These are phyloP conservation scores for Cataglyphis rosenhaueri DNA, from an alignment of 2,888 invertebrate species.

Conservation along the genomic window DNA sequence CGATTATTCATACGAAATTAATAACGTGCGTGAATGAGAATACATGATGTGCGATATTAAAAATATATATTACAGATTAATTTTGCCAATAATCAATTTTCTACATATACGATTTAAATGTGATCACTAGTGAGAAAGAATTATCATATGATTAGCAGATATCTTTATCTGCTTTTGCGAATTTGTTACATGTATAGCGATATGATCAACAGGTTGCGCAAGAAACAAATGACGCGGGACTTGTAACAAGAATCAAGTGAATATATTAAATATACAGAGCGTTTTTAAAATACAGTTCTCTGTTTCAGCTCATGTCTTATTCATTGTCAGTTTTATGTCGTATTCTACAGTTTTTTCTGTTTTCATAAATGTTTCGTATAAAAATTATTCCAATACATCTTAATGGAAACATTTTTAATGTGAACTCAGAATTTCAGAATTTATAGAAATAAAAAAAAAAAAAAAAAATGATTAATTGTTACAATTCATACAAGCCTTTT, in stretches of 20 bases:
- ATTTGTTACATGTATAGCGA: constrained; percentile 1
- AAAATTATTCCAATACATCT: neutral
- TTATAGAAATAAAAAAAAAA: neutral
- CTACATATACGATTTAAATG: neutral
- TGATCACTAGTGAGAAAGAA: neutral
- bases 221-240: neutral
- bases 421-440: neutral
- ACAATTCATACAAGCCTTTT: constrained; percentile 86
- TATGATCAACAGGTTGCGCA: constrained; percentile 17
- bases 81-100: neutral
- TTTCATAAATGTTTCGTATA: neutral
- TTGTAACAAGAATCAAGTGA: neutral
- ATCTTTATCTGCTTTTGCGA: constrained; percentile 21
- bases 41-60: neutral
- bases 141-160: constrained; percentile 29
- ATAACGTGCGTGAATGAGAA: neutral
- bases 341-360: neutral
- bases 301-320: neutral
- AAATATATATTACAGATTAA: neutral
- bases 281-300: neutral
- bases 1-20: neutral
- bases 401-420: neutral
- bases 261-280: neutral
- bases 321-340: neutral
- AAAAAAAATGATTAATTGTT: neutral